Evolutionary conservation across 2,113 vertebrate species (phyloP), one percentile per base, ranked within the genome.

Genomic region (Todiramphus saurophagus): DNA sequence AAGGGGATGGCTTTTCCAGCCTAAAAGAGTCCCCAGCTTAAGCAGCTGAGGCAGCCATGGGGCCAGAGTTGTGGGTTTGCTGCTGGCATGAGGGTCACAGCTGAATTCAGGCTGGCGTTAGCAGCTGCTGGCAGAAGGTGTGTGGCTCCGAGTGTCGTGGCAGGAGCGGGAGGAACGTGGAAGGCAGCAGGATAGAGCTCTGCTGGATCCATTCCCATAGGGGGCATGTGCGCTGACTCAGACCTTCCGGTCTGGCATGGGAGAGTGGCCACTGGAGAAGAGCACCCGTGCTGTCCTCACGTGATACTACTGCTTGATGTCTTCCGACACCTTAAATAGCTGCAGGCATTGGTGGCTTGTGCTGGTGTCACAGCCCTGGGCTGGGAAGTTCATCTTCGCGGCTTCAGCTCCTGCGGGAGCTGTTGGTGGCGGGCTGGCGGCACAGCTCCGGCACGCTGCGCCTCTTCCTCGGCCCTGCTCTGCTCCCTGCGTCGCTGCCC

Each of bases 191-290:
- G 28, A 21, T 2, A 19, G 18, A 48, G 50, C 50, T 55, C 23
- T 56, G 23, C 68, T 30, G 31, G 60, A 15, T 75, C 21, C 16
- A 5, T 51, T 27, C 44, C 35, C 3, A 0, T 19, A 5, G 6
- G 41, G 56, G 31, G 6, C 4, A 2, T 1, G 2, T 19, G 23
- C 4, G 0, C 9, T 4, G 37, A 3, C 13, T 39, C 18, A 18
- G 18, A 37, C 37, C 18, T 44, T 43, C 18, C 21, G 37, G 41
- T 10, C 41, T 33, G 35, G 15, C 14, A 5, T 60, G 33, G 39
- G 37, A 44, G 5, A 2, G 17, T 60, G 31, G 67, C 43, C 56
- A 13, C 5, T 1, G 3, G 37, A 69, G 43, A n/a, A 43, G 33
- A 48, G 30, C 46, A n/a, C 14, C 41, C 13, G 0, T 19, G 4